Base-by-base conservation (phyloP, 2,888 invertebrate genomes). In the Eilema caniola region DNA sequence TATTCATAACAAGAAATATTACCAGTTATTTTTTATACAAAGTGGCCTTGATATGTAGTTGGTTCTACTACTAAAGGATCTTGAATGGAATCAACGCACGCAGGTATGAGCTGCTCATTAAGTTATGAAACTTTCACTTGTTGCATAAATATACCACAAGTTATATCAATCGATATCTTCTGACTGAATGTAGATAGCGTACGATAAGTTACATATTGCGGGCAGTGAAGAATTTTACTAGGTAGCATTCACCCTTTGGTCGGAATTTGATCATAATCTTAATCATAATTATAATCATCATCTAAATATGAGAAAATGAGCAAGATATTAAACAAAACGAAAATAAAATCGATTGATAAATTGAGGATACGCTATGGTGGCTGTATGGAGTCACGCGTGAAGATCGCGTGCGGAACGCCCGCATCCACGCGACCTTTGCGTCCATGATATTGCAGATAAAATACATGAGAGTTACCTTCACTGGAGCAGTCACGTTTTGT, bases 41-140 rank as follows among this genome's bases (percentile, higher is more conserved):
- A 20, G n/a, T n/a, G 53, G 53, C n/a, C n/a, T 53, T 53, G 53
- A 53, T 33, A 53, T 53, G 53, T n/a, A 5, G 20, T 53, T 2
- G n/a, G 10, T n/a, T 53, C 8, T 53, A n/a, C 53, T n/a, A 37
- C 33, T 37, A 47, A 53, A 53, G 53, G 53, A n/a, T 53, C 53
- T 10, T 53, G 53, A 53, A 25, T 59, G 59, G 59, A 28, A 59
- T 59, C 16, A n/a, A 28, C 16, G 2, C 25, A 25, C 24, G 59
- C 20, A 24, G 16, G 59, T 59, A 25, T 59, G 59, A 28, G 25
- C 16, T 28, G 14, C 5, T 25, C 25, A 59, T 59, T 24, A 25
- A 25, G 59, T 59, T 25, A 59, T 59, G 24, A 59, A 59, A 59
- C 59, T 59, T 59, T 59, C 28, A 24, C 59, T 59, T 59, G 28